Conservation (phyloP, 2,113 vertebrate species). For the Pelodiscus sinensis region DNA sequence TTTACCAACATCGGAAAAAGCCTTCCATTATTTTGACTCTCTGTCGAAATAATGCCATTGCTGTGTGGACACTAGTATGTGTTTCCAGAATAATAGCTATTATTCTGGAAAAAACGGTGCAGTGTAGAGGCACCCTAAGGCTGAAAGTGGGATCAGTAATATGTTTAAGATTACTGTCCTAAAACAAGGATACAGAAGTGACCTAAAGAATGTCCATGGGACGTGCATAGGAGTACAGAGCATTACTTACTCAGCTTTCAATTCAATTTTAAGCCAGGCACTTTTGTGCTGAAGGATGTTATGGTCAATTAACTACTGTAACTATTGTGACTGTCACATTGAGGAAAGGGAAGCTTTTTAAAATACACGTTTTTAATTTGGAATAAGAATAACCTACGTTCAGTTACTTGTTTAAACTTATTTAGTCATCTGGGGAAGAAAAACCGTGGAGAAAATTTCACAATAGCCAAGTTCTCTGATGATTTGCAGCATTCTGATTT, state of each 20-base stretch:
- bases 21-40: no score
- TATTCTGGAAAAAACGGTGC: no score
- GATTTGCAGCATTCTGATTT: not conserved
- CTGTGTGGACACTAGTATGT: no score
- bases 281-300: not conserved
- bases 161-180: not conserved
- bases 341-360: not conserved
- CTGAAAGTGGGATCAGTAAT: accelerated
- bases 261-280: not conserved
- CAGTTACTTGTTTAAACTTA: not conserved
- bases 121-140: not conserved
- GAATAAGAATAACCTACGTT: not conserved
- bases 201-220: not conserved
- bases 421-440: not conserved
- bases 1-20: no score
- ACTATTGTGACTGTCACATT: not conserved
- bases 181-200: not conserved
- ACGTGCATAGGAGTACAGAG: accelerated
- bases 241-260: not conserved
- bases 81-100: no score
- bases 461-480: not conserved
- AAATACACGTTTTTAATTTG: not conserved
- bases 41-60: no score
- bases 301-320: not conserved
- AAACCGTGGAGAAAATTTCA: not conserved